These are phyloP conservation scores for Caenorhabditis sp. DNA, from an alignment of 2,888 invertebrate species.

Conservation along the genomic window DNA sequence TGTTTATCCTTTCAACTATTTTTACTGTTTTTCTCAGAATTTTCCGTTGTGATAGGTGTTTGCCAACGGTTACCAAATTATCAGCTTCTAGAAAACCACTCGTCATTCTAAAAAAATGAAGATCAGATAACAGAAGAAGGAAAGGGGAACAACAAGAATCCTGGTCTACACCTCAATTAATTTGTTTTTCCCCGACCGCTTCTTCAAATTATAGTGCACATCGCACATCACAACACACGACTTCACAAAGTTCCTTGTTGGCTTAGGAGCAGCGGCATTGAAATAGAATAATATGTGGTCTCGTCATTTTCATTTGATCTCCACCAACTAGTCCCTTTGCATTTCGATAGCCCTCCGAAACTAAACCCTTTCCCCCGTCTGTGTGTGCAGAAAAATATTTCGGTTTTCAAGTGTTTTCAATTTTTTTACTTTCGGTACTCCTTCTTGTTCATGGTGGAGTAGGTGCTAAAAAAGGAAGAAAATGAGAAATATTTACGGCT, in stretches of 20 bases:
- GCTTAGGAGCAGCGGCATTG: neutral
- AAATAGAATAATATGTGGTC: conserved; percentile 6
- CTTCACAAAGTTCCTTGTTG: conserved; percentile 10
- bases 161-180: neutral
- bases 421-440: conserved; percentile 10
- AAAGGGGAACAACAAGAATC: neutral
- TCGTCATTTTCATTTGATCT: conserved; percentile 12
- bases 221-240: neutral
- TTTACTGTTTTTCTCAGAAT: neutral
- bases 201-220: conserved; percentile 12
- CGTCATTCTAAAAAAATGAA: neutral
- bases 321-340: no score
- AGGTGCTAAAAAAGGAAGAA: conserved; percentile 41
- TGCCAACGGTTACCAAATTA: no score
- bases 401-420: conserved; percentile 42
- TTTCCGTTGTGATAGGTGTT: no score
- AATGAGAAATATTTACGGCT: conserved; percentile 34
- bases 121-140: neutral
- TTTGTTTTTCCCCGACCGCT: neutral
- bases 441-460: conserved; percentile 8
- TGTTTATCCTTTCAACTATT: neutral
- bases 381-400: conserved; percentile 28
- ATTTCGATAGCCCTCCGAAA: conserved; percentile 8
- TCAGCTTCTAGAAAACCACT: no score
- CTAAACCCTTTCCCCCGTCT: neutral